phyloP scores from a whole-genome alignment of 2,888 invertebrate species.

The Leuctra nigra region DNA sequence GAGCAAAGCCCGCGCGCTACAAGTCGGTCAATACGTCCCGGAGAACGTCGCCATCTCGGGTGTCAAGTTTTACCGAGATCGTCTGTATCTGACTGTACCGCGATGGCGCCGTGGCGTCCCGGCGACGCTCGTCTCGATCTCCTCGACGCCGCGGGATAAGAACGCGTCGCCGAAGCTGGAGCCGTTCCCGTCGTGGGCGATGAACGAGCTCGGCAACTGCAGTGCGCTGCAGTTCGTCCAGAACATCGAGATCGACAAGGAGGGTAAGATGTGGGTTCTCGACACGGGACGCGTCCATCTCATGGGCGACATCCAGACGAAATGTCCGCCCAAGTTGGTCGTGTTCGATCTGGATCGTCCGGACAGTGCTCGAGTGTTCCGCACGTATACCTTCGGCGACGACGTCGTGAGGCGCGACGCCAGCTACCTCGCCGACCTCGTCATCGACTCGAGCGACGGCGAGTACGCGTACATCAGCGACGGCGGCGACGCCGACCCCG shows the following conservation, averaged over 20 bases:
- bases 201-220: slow-evolving; percentile 61
- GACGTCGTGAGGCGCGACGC: slow-evolving; percentile 50
- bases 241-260: slow-evolving; percentile 63
- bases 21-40: slow-evolving; percentile 54
- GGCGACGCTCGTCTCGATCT: slow-evolving; percentile 63
- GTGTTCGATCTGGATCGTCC: slow-evolving; percentile 55
- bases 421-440: slow-evolving; percentile 64
- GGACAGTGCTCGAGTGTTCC: slow-evolving; percentile 40
- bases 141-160: slow-evolving; percentile 55
- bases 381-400: slow-evolving; percentile 55
- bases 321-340: slow-evolving; percentile 61
- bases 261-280: slow-evolving; percentile 61
- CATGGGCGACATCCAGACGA: slow-evolving; percentile 33
- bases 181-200: slow-evolving; percentile 67
- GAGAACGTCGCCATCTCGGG: slow-evolving; percentile 73
- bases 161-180: slow-evolving; percentile 55
- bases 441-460: slow-evolving; percentile 60
- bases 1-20: slow-evolving; percentile 47
- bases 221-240: slow-evolving; percentile 65
- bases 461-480: slow-evolving; percentile 35
- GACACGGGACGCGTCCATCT: slow-evolving; percentile 60
- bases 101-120: slow-evolving; percentile 68
- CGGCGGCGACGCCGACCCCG: slow-evolving; percentile 49
- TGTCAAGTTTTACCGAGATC: slow-evolving; percentile 61
- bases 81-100: slow-evolving; percentile 69